Evolutionary conservation across 2,888 invertebrate genomes (phyloP).

Genomic region (Cantharis lateralis): DNA sequence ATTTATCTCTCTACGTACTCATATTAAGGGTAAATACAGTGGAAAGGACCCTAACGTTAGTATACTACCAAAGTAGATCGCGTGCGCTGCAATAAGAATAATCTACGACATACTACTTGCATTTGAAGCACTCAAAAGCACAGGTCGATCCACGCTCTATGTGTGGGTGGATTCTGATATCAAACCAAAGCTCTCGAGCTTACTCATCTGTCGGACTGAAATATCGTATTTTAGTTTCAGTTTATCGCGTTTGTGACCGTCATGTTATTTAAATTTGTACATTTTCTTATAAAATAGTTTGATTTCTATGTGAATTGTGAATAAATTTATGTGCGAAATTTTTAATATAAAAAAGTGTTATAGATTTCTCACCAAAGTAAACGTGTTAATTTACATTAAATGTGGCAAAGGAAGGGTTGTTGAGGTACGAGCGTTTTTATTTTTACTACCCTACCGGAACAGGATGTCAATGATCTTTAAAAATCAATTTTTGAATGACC

Average conservation of each 20-base stretch:
- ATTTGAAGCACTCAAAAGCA: slow-evolving; percentile 30
- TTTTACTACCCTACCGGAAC: not conserved
- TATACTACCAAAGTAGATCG: slow-evolving; percentile 30
- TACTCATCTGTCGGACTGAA: slow-evolving; percentile 47
- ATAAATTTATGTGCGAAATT: not conserved
- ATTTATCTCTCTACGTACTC: slow-evolving; percentile 8
- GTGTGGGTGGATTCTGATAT: slow-evolving; percentile 38
- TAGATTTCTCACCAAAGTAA: not conserved
- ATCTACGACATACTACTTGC: slow-evolving; percentile 34
- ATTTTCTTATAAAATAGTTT: not conserved
- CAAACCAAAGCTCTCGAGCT: slow-evolving; percentile 44
- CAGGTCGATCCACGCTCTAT: slow-evolving; percentile 24
- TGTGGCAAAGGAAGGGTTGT: not conserved
- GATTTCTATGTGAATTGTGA: not conserved
- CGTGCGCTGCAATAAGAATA: slow-evolving; percentile 33
- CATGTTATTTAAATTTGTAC: slow-evolving; percentile 11
- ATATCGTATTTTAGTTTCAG: slow-evolving; percentile 46
- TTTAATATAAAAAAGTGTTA: not conserved
- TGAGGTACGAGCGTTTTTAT: not conserved
- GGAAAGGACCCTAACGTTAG: slow-evolving; percentile 7
- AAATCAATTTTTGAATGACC: not conserved
- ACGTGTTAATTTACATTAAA: not conserved
- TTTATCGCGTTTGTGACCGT: slow-evolving; percentile 31
- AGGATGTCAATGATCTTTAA: not conserved
- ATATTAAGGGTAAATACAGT: slow-evolving; percentile 21